Evolutionary conservation across 1,140 invertebrate genomes (phyloP), one percentile per base, ranked within the genome.

Genomic region (Cydia splendana): DNA sequence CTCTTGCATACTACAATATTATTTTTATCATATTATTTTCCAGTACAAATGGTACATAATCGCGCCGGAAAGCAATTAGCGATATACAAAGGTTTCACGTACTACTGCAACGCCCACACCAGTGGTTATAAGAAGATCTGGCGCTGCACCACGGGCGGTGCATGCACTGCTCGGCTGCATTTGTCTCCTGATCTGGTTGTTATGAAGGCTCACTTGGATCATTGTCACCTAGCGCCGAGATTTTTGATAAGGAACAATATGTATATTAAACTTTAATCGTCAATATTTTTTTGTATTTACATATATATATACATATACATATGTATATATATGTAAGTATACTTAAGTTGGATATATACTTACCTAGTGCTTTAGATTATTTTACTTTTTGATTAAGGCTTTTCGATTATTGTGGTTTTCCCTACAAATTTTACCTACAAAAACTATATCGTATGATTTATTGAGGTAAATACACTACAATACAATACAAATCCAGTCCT

Each of bases 41-140:
- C 74, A 75, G 74, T 75, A n/a, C n/a, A 51, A 51, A 48, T 51
- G 42, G 51, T 75, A 4, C 42, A 30, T 4, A 75, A 51, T 34
- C 4, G 4, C 4, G 18, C 28, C 15, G 74, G 74, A 3, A 75
- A 75, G 15, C 45, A 30, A 45, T 18, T 75, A 45, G 74, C 74
- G 0, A 28, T 75, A 28, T 30, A 30, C n/a, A n/a, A 57, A 9
- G 51, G 74, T 6, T 75, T 53, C 48, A 53, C 74, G 9, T 75
- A 75, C 13, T 75, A 75, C 45, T 51, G 45, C 28, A 34, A 34
- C 15, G 20, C 4, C 6, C 38, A 15, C 6, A 57, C 42, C 9
- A 53, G 24, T 30, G 24, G 24, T 5, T 15, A 57, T 42, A 34
- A 24, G 24, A 67, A 67, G 24, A 75, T 51, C 45, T 75, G 74